phyloP scores from a whole-genome alignment of 2,797 vertebrate genomes.

The Parambassis ranga region DNA sequence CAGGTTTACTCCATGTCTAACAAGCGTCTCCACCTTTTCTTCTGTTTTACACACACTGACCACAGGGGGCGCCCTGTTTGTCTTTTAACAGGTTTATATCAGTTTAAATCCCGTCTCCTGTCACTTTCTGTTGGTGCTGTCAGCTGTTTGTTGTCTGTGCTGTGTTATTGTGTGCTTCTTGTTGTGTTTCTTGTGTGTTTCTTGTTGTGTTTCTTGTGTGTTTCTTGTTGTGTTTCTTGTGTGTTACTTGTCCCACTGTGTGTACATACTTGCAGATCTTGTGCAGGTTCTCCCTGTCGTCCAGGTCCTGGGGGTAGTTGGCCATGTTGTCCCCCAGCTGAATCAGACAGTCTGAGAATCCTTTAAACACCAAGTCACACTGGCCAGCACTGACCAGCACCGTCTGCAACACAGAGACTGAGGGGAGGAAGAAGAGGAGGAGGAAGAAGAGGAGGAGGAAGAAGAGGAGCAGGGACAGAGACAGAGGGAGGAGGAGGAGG shows the following conservation, averaged over 20 bases:
- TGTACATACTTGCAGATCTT: constrained; percentile 86
- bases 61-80: no score
- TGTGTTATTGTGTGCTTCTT: no score
- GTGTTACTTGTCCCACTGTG: no score
- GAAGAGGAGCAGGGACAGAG: neutral
- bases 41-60: no score
- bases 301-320: constrained; percentile 91
- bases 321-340: constrained; percentile 92
- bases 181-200: no score
- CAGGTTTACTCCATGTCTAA: no score
- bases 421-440: constrained; percentile 42
- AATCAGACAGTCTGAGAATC: constrained; percentile 93
- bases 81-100: no score
- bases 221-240: neutral
- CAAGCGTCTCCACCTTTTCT: no score
- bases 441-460: neutral
- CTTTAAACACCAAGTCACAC: constrained; percentile 93
- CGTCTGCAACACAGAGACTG: constrained; percentile 86
- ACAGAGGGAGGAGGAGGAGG: neutral
- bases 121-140: no score
- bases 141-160: no score
- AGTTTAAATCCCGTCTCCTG: no score
- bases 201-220: neutral
- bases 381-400: constrained; percentile 87
- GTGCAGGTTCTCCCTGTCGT: constrained; percentile 90